Percentiles rank a stretch among this genome's conserved stretches.
Evolutionary conservation across 2,113 vertebrate species (phyloP).

Genomic region (Parus major): DNA sequence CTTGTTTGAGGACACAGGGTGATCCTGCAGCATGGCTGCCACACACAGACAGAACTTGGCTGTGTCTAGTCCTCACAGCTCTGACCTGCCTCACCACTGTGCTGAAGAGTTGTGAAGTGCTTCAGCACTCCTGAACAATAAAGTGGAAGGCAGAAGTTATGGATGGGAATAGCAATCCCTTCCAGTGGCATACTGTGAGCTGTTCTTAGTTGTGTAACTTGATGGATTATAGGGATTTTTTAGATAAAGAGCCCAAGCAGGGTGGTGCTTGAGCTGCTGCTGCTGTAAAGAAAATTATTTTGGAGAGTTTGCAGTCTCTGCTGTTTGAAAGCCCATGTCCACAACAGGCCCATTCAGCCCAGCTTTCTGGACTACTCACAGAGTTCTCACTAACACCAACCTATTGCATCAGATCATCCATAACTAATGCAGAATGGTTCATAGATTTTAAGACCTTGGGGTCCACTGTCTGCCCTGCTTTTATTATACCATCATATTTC

Average conservation of each 20-base stretch:
- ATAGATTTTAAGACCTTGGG: not conserved
- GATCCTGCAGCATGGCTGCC: accelerated
- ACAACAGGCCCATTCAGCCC: not conserved
- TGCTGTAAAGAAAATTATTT: not conserved
- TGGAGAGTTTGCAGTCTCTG: not conserved
- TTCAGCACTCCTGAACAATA: not conserved
- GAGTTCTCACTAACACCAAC: not conserved
- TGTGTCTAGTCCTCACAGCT: not conserved
- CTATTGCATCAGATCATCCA: not conserved
- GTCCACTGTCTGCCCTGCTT: not conserved
- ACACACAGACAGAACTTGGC: not conserved
- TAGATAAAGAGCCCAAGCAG: not conserved
- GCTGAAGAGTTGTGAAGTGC: not conserved
- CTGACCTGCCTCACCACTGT: not conserved
- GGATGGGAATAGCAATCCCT: not conserved
- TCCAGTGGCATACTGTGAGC: not conserved
- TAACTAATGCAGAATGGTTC: not conserved
- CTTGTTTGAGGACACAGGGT: not conserved
- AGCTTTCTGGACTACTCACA: not conserved
- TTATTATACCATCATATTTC: not conserved
- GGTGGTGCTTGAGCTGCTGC: not conserved
- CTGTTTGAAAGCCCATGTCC: not conserved
- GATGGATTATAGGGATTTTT: not conserved
- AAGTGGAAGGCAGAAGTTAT: not conserved
- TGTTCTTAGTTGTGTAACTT: not conserved